A percentile compares a stretch with the other conserved stretches of the same genome.
These are phyloP conservation scores for Eristalis pertinax DNA, from an alignment of 2,888 invertebrate species.

Conservation along the genomic window DNA sequence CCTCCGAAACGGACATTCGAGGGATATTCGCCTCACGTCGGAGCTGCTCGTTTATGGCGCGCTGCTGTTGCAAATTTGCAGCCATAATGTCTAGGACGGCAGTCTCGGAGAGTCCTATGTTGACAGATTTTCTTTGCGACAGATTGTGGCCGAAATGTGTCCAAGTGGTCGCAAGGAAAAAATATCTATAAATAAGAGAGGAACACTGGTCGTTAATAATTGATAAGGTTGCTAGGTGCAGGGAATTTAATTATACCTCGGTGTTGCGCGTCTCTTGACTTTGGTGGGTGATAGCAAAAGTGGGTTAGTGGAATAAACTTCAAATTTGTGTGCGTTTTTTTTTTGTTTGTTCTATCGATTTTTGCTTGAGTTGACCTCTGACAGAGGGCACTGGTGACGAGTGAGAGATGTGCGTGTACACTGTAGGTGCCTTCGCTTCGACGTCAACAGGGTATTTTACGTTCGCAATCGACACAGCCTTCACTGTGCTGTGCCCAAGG, in stretches of 20 bases:
- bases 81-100: constrained; percentile 97
- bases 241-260: constrained; percentile 46
- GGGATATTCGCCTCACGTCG: constrained; percentile 94
- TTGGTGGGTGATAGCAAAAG: constrained; percentile 15
- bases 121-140: constrained; percentile 73
- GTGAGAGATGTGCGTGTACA: neutral
- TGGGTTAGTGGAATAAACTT: constrained; percentile 68
- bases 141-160: constrained; percentile 51
- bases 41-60: constrained; percentile 94
- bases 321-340: constrained; percentile 26
- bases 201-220: neutral
- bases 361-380: constrained; percentile 29
- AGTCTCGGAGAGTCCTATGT: constrained; percentile 85
- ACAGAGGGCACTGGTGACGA: constrained; percentile 41
- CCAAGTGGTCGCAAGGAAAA: neutral
- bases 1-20: constrained; percentile 88
- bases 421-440: neutral
- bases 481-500: too few species aligned
- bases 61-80: constrained; percentile 95
- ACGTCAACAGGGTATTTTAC: constrained; percentile 31
- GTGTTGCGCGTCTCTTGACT: constrained; percentile 7
- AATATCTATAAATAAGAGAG: neutral
- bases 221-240: neutral
- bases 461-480: too few species aligned
- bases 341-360: constrained; percentile 53